Evolutionary conservation across 2,797 vertebrate genomes (phyloP).

Genomic region (Sebastes trivittatus): DNA sequence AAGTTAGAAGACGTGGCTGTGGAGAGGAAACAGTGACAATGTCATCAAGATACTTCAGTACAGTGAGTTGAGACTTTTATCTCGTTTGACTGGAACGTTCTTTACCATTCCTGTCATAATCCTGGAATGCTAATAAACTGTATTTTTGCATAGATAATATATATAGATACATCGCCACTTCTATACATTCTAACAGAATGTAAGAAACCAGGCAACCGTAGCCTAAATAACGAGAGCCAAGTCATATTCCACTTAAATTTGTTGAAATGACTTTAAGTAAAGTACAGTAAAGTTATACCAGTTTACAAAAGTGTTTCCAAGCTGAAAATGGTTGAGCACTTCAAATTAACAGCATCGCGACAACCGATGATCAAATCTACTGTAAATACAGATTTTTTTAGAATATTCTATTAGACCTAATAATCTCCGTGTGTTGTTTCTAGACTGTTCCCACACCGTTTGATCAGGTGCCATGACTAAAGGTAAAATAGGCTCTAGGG

Average conservation of each 20-base stretch:
- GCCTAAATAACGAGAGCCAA: neutral
- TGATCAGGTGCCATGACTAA: no score
- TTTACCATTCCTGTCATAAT: neutral
- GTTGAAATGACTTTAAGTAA: neutral
- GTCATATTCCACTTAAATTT: neutral
- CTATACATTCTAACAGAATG: no score
- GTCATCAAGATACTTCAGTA: neutral
- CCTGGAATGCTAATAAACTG: neutral
- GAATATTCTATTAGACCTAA: no score
- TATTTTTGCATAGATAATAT: neutral
- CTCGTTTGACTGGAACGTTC: neutral
- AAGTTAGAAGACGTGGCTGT: constrained; percentile 82
- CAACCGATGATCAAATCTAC: no score
- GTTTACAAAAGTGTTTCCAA: neutral
- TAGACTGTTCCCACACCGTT: no score
- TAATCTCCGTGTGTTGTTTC: no score
- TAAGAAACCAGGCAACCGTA: no score
- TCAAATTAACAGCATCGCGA: no score
- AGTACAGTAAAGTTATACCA: neutral
- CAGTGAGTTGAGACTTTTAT: neutral
- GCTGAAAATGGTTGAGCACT: no score
- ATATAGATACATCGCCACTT: neutral
- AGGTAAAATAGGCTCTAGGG: no score
- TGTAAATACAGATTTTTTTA: no score
- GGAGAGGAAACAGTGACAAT: neutral